phyloP scores from a whole-genome alignment of 2,113 vertebrate species.

The Podarcis cretensis region DNA sequence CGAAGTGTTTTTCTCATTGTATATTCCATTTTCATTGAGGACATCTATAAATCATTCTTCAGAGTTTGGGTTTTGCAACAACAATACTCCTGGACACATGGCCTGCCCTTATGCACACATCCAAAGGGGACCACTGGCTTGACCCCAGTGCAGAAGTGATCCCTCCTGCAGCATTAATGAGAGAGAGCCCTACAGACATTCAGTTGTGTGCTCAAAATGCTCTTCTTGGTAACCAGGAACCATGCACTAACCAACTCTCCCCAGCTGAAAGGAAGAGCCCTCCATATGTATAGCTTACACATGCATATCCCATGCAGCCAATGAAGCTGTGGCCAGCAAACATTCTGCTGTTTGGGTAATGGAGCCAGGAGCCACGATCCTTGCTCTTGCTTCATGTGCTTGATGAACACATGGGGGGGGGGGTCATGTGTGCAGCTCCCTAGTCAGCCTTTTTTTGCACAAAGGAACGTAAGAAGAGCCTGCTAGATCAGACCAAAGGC shows the following conservation, averaged over 20 bases:
- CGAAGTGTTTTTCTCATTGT: background rate
- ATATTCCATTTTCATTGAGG: background rate
- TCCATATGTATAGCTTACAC: background rate
- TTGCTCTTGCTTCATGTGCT: background rate
- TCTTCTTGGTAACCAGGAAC: background rate
- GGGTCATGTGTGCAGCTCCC: background rate
- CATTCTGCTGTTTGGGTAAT: background rate
- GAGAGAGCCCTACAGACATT: background rate
- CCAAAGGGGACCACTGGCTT: background rate
- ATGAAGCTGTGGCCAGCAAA: background rate
- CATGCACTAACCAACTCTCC: background rate
- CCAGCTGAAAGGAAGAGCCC: background rate
- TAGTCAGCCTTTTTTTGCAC: no score
- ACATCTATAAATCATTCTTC: background rate
- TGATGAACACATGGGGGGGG: background rate
- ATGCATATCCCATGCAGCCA: background rate
- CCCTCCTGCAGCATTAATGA: background rate
- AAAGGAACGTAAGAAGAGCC: no score
- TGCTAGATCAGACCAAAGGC: no score
- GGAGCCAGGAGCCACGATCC: background rate
- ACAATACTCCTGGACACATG: background rate
- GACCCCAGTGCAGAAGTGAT: background rate
- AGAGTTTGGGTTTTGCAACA: background rate
- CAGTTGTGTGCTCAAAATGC: background rate
- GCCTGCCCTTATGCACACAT: background rate